These are phyloP conservation scores for Cheilinus undulatus DNA, from an alignment of 2,113 vertebrate species.

Conservation along the genomic window DNA sequence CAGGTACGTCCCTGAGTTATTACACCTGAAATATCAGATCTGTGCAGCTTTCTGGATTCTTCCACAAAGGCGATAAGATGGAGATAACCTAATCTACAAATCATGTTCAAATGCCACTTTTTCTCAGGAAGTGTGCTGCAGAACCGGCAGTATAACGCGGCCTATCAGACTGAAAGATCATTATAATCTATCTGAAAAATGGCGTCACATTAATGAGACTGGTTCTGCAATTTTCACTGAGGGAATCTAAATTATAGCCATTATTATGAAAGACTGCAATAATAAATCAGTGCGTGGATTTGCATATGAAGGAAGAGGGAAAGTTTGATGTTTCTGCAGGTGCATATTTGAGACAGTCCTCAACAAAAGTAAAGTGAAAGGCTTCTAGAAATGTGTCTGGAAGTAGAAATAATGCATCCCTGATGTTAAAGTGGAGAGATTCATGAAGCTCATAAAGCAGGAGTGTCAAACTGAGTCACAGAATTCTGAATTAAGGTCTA, in stretches of 20 bases:
- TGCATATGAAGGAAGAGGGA: background rate
- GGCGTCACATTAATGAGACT: background rate
- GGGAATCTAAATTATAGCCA: background rate
- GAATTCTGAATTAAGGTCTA: too few relatives aligned
- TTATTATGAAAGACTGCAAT: background rate
- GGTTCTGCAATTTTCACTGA: background rate
- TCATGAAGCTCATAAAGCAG: too few relatives aligned
- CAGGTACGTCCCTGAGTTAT: background rate
- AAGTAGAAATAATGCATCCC: background rate
- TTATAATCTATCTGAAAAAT: background rate
- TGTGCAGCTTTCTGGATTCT: background rate
- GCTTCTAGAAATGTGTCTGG: too few relatives aligned
- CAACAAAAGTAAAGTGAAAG: background rate
- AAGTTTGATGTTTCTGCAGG: background rate
- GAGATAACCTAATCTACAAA: background rate
- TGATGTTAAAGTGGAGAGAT: background rate
- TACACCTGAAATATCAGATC: background rate
- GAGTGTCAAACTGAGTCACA: too few relatives aligned
- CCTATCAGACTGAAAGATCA: background rate
- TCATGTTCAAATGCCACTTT: background rate
- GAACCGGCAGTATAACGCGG: background rate
- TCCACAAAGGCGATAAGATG: background rate
- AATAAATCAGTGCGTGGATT: background rate
- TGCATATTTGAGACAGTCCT: background rate
- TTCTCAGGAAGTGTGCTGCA: background rate